Percentiles rank a stretch among this genome's conserved stretches.
These are phyloP conservation scores for Ommatoiulus sabulosus DNA, from an alignment of 2,888 invertebrate genomes.

Conservation along the genomic window DNA sequence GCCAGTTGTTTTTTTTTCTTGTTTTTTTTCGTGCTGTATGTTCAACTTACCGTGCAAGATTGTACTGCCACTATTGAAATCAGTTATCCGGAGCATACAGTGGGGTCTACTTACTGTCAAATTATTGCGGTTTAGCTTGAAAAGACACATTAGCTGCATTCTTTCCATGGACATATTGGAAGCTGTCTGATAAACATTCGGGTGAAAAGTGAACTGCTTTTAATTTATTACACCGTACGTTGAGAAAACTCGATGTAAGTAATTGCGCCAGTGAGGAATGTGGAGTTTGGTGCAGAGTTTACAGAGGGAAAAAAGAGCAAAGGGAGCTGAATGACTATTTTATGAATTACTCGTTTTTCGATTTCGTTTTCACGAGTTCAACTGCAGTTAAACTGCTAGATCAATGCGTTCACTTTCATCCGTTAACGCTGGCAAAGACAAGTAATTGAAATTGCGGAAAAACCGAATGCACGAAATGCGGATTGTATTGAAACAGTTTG, in stretches of 20 bases:
- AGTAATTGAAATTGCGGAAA: too few relatives aligned
- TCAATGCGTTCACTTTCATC: too few relatives aligned
- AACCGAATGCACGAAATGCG: too few relatives aligned
- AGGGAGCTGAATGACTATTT: too few relatives aligned
- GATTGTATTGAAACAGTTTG: too few relatives aligned
- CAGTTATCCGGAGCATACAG: neutral
- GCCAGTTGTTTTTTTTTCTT: neutral
- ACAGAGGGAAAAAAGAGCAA: too few relatives aligned
- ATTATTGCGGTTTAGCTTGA: slow-evolving; percentile 22
- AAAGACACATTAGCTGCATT: neutral
- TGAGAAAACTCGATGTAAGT: neutral
- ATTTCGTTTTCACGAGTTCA: too few relatives aligned
- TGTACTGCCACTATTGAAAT: neutral
- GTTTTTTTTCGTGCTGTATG: neutral
- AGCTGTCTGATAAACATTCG: neutral
- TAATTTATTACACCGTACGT: neutral
- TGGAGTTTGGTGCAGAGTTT: neutral
- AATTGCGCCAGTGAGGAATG: neutral
- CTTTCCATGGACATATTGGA: neutral
- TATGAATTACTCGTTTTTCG: too few relatives aligned
- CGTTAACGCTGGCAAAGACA: too few relatives aligned
- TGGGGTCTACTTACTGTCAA: slow-evolving; percentile 3
- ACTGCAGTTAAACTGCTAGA: too few relatives aligned
- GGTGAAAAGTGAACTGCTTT: neutral
- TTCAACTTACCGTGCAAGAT: neutral